phyloP scores from a whole-genome alignment of 1,140 invertebrate species.

The Myzus persicae region DNA sequence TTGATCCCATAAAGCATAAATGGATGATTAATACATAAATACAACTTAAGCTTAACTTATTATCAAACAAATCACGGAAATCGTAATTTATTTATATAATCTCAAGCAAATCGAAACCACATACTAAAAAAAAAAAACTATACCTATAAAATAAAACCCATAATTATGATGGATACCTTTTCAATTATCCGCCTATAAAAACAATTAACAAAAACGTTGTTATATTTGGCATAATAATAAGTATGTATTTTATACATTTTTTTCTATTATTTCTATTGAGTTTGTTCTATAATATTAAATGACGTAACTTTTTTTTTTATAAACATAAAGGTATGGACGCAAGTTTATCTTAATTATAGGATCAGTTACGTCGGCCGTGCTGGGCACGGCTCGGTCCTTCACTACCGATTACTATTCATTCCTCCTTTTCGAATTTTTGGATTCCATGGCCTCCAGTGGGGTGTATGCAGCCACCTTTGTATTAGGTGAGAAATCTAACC shows the following conservation, averaged over 20 bases:
- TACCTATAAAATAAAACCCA: neutral
- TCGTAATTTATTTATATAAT: neutral
- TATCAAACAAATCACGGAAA: too few species aligned
- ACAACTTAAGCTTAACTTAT: neutral
- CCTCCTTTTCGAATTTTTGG: constrained; percentile 68
- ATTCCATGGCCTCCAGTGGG: constrained; percentile 70
- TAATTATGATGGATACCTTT: neutral
- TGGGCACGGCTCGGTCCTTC: constrained; percentile 68
- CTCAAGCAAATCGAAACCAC: neutral
- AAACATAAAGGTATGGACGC: constrained; percentile 69
- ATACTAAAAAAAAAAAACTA: neutral
- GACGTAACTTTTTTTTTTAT: constrained; percentile 18
- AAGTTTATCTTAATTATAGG: constrained; percentile 70
- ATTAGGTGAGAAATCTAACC: constrained; percentile 66
- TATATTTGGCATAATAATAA: neutral
- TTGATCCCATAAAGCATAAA: neutral
- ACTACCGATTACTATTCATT: constrained; percentile 69
- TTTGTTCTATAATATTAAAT: neutral
- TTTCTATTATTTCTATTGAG: neutral
- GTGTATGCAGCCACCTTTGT: constrained; percentile 73
- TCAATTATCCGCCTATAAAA: neutral
- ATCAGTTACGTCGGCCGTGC: constrained; percentile 68
- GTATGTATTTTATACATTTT: neutral
- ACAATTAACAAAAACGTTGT: neutral
- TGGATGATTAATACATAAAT: neutral